Conservation (phyloP, 2,888 invertebrate species). For the Acrobasis repandana region DNA sequence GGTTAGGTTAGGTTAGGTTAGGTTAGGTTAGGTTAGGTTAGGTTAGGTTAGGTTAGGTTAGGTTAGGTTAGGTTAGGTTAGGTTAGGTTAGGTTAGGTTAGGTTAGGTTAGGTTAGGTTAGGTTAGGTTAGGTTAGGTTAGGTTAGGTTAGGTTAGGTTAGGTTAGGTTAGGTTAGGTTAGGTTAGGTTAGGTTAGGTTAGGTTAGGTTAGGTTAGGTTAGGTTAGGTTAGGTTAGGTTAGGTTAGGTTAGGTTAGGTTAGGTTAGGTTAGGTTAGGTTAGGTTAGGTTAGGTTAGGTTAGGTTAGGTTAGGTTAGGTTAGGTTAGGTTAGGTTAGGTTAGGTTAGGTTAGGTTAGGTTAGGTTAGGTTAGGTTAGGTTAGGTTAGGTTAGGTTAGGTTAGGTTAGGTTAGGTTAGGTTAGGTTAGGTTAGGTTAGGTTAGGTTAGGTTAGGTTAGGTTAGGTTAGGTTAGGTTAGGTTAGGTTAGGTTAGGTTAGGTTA, state of each 20-base stretch:
- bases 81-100: conserved; percentile 6
- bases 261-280: conserved; percentile 6
- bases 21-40: conserved; percentile 6
- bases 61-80: conserved; percentile 6
- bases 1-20: conserved; percentile 6
- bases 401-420: conserved; percentile 5
- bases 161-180: conserved; percentile 5
- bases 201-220: conserved; percentile 6
- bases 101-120: conserved; percentile 6
- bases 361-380: conserved; percentile 6
- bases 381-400: conserved; percentile 6
- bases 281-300: conserved; percentile 5
- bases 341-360: conserved; percentile 5
- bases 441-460: conserved; percentile 6
- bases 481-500: conserved; percentile 6
- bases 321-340: conserved; percentile 6
- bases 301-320: conserved; percentile 6
- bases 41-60: conserved; percentile 6
- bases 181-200: conserved; percentile 6
- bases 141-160: conserved; percentile 5
- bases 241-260: conserved; percentile 6
- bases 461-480: conserved; percentile 6
- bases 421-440: conserved; percentile 5
- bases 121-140: conserved; percentile 5
- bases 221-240: conserved; percentile 6